Evolutionary conservation across 2,888 invertebrate genomes (phyloP).

Genomic region (Noctuana brunneofusca): DNA sequence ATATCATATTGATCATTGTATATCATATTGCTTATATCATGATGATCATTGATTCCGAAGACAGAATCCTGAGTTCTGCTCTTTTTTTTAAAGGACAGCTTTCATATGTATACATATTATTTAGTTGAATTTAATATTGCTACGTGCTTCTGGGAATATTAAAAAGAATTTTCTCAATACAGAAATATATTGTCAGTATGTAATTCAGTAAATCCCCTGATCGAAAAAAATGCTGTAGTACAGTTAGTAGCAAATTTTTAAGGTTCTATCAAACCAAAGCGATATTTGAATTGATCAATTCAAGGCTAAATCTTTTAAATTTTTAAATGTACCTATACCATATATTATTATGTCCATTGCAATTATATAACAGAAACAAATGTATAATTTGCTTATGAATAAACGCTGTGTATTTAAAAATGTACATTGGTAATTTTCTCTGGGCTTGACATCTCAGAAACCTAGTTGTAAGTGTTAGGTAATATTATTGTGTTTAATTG

Average conservation of each 20-base stretch:
- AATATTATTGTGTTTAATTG: conserved; percentile 37
- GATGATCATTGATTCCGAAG: no score
- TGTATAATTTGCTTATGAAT: not conserved
- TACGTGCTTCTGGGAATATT: no score
- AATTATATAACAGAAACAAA: no score
- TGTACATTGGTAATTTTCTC: conserved; percentile 24
- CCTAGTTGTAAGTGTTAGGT: conserved; percentile 40
- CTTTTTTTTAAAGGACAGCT: not conserved
- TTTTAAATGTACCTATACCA: no score
- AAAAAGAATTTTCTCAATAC: no score
- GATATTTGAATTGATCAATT: no score
- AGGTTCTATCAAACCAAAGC: not conserved
- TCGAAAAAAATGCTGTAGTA: not conserved
- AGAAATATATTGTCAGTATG: not conserved
- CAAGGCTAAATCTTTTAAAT: no score
- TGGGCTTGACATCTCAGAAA: conserved; percentile 32
- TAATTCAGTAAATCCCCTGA: not conserved
- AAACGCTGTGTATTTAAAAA: not conserved
- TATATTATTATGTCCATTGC: no score
- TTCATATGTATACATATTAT: not conserved
- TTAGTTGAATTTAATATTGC: no score
- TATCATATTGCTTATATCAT: no score
- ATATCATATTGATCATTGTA: no score
- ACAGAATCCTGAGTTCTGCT: no score
- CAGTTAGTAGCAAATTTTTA: not conserved